Conservation (phyloP, 1,140 invertebrate species). For the Charaxes varanes region DNA sequence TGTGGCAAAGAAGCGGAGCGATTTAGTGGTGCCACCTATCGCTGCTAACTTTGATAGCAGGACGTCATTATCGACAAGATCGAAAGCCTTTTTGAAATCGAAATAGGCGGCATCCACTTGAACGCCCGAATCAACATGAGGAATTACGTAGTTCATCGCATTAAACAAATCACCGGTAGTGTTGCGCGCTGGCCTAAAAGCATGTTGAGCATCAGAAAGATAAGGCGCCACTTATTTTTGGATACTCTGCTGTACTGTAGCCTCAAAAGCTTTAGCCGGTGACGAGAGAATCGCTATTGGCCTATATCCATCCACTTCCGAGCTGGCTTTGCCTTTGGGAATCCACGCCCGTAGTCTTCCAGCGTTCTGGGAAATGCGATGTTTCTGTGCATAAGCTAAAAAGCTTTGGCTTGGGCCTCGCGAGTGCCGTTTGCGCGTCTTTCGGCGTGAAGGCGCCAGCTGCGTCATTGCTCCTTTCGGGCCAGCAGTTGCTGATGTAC, state of each 20-base stretch:
- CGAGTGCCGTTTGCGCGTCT: too few relatives aligned
- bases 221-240: background rate
- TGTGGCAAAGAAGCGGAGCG: too few relatives aligned
- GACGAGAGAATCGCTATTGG: constrained; percentile 1
- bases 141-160: too few relatives aligned
- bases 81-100: background rate
- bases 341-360: constrained; percentile 1
- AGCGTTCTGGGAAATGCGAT: background rate
- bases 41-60: background rate
- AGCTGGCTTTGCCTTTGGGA: background rate
- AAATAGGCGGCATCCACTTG: background rate
- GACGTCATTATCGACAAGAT: background rate
- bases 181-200: background rate
- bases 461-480: too few relatives aligned
- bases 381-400: too few relatives aligned
- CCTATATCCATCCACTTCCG: background rate
- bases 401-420: too few relatives aligned
- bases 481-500: too few relatives aligned
- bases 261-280: background rate
- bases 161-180: too few relatives aligned
- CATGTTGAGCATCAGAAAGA: background rate
- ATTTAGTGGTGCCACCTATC: too few relatives aligned
- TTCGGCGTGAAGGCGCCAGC: too few relatives aligned
- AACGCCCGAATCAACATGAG: too few relatives aligned
- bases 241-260: background rate